A percentile compares a stretch with the other conserved stretches of the same genome.
Evolutionary conservation across 2,797 vertebrate species (phyloP).

Genomic region (Furcifer pardalis): DNA sequence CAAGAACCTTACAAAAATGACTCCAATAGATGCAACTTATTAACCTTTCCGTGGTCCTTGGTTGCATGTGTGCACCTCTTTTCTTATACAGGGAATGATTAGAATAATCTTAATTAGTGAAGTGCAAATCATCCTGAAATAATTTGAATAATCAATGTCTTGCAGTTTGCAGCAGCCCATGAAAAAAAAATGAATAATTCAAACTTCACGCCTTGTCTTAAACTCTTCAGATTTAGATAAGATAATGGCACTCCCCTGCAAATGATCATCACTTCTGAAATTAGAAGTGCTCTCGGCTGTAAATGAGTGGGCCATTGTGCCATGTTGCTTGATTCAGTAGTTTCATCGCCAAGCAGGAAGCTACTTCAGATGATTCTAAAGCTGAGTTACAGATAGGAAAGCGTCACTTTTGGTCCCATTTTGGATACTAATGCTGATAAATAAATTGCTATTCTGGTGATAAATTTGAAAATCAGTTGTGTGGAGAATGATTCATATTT

Average conservation of each 20-base stretch:
- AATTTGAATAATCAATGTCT: slow-evolving; percentile 56
- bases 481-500: slow-evolving; percentile 24
- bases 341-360: slow-evolving; percentile 22
- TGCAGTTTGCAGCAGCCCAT: slow-evolving; percentile 30
- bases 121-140: slow-evolving; percentile 27
- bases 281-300: slow-evolving; percentile 35
- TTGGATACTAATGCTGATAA: slow-evolving; percentile 23
- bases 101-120: slow-evolving; percentile 37
- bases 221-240: slow-evolving; percentile 56
- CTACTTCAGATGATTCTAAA: slow-evolving; percentile 13
- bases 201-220: slow-evolving; percentile 43
- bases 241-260: slow-evolving; percentile 46
- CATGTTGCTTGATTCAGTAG: slow-evolving; percentile 31
- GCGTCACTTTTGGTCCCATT: not conserved
- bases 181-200: slow-evolving; percentile 60
- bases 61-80: slow-evolving; percentile 4
- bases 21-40: slow-evolving; percentile 17
- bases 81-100: slow-evolving; percentile 32
- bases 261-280: slow-evolving; percentile 37
- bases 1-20: not conserved
- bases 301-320: slow-evolving; percentile 5
- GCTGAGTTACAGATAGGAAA: slow-evolving; percentile 1
- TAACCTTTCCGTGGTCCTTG: not conserved
- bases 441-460: not conserved
- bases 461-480: slow-evolving; percentile 36